Evolutionary conservation across 2,888 invertebrate species (phyloP).

Genomic region (Choristoneura rosaceana): DNA sequence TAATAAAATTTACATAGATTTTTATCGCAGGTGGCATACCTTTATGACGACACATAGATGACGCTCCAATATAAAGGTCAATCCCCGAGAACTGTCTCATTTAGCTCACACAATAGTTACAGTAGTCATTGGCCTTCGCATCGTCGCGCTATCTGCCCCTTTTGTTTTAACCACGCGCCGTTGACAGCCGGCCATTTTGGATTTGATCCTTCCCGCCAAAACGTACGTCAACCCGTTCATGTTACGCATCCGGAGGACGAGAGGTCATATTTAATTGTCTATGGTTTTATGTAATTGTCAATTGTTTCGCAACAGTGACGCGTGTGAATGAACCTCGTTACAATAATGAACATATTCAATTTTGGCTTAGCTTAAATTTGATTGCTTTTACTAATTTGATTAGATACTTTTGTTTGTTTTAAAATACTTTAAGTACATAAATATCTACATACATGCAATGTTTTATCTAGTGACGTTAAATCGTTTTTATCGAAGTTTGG

Average conservation of each 20-base stretch:
- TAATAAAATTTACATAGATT: neutral
- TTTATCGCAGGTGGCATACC: neutral
- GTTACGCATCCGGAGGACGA: slow-evolving; percentile 69
- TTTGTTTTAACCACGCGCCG: slow-evolving; percentile 72
- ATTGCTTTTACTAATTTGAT: neutral
- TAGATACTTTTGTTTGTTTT: neutral
- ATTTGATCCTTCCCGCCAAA: slow-evolving; percentile 40
- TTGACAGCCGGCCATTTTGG: slow-evolving; percentile 45
- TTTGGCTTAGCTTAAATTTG: slow-evolving; percentile 43
- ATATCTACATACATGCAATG: no score
- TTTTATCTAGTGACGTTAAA: no score
- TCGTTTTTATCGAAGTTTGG: no score
- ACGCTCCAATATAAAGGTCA: slow-evolving; percentile 65
- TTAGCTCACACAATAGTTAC: slow-evolving; percentile 60
- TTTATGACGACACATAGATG: slow-evolving; percentile 20
- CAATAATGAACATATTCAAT: slow-evolving; percentile 51
- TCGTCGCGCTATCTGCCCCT: slow-evolving; percentile 74
- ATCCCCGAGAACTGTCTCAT: slow-evolving; percentile 65
- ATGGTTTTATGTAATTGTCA: slow-evolving; percentile 73
- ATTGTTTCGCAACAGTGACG: slow-evolving; percentile 67
- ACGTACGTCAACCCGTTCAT: slow-evolving; percentile 66
- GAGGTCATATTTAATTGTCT: slow-evolving; percentile 77
- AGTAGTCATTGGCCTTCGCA: slow-evolving; percentile 78
- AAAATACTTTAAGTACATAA: neutral
- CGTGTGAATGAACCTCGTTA: slow-evolving; percentile 74